Conservation (phyloP, 2,797 vertebrate species). For the Stomatorhinus walkeri region DNA sequence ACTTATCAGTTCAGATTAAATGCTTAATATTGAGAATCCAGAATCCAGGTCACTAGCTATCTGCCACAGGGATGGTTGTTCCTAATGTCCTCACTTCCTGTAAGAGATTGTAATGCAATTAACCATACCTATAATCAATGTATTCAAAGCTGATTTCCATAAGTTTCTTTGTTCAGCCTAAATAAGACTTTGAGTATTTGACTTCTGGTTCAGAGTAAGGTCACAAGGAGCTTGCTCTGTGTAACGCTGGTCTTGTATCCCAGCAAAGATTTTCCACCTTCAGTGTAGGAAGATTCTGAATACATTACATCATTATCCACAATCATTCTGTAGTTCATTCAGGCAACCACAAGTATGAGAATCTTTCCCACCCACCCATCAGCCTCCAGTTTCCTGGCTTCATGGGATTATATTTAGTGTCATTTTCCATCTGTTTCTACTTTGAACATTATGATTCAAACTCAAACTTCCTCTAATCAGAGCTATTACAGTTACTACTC, state of each 20-base stretch:
- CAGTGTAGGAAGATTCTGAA: neutral
- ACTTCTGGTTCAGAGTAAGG: neutral
- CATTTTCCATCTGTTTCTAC: conserved; percentile 26
- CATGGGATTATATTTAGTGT: neutral
- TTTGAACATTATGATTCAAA: conserved; percentile 31
- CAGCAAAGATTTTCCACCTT: neutral
- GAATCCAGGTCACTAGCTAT: neutral
- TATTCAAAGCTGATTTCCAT: neutral
- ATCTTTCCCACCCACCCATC: conserved; percentile 34
- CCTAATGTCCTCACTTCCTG: neutral
- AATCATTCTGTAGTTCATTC: neutral
- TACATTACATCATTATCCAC: neutral
- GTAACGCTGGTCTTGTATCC: neutral
- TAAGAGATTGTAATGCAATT: neutral
- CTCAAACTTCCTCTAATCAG: conserved; percentile 13
- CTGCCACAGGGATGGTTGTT: neutral
- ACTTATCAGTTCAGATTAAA: neutral
- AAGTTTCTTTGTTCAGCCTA: neutral
- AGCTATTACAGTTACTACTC: conserved; percentile 28
- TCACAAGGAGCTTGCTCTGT: neutral
- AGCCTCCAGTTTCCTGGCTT: conserved; percentile 29
- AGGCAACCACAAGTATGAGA: conserved; percentile 42
- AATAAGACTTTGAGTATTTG: neutral
- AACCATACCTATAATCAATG: neutral
- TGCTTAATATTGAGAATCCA: neutral